Percentiles rank a stretch among this genome's conserved stretches.
These are phyloP conservation scores for Megaceryle maxima DNA, from an alignment of 2,113 vertebrate species.

Conservation along the genomic window DNA sequence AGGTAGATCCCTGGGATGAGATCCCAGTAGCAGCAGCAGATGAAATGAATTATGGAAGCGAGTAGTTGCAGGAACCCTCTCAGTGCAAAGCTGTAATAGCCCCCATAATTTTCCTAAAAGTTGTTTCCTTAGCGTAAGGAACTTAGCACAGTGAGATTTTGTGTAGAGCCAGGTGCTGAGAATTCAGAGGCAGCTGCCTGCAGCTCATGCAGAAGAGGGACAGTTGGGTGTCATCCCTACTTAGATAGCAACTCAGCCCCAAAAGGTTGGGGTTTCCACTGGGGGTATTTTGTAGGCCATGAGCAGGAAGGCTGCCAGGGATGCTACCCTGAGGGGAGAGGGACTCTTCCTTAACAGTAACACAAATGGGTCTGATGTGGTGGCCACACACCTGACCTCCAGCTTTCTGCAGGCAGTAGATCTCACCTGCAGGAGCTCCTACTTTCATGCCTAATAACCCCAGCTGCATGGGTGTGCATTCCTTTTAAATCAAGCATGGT, in stretches of 20 bases:
- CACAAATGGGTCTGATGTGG: neutral
- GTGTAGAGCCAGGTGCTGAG: neutral
- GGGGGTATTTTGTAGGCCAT: neutral
- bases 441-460: neutral
- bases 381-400: neutral
- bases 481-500: neutral
- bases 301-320: neutral
- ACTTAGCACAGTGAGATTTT: neutral
- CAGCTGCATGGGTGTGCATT: neutral
- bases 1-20: neutral
- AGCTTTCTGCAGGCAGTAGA: neutral
- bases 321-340: neutral
- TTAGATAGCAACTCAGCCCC: neutral
- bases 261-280: neutral
- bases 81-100: neutral
- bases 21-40: neutral
- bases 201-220: neutral
- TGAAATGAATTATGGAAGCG: neutral
- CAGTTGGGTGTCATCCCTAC: fast-evolving
- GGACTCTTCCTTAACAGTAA: neutral
- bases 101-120: fast-evolving
- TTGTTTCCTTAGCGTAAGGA: neutral
- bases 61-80: fast-evolving
- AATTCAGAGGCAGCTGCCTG: neutral
- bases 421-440: neutral